Evolutionary conservation across 2,888 invertebrate genomes (phyloP), one percentile per base, ranked within the genome.

Genomic region (Cryptops parisi): DNA sequence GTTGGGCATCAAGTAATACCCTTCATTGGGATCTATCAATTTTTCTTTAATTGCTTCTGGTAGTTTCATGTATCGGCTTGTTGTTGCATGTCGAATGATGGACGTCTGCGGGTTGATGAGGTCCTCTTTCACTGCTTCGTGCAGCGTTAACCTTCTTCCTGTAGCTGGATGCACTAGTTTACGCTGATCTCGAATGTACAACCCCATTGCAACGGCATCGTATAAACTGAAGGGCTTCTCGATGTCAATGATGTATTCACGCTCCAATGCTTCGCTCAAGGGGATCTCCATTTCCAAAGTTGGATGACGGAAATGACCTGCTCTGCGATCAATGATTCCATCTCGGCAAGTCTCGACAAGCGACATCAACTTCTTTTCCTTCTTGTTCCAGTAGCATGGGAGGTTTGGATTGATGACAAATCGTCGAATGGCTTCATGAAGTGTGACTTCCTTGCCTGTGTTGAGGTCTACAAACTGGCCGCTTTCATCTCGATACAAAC

Each of bases 401-500:
- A 81, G 48, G 82, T 70, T 77, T 0, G 88, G 84, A 68, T 85
- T 84, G 50, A 90, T 79, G 3, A 85, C 75, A 57, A 82, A 84
- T 59, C 82, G 78, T 47, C 88, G 76, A 64, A 87, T 82, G 2
- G 87, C 81, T 70, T 89, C 88, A 61, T 88, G 83, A 40, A 89
- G 68, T 1, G 87, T 86, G 2, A 90, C 80, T 62, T 81, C 78
- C 56, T 82, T 77, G 45, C 82, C 82, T 2, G 81, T 84, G 55
- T 78, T 76, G 0, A 85, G 83, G 70, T 93, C 90, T 38, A 81
- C 76, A 49, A 93, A 78, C 72, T 85, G 86, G 12, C 88, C 86
- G 0, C 80, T 80, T 55, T 74, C 75, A 55, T 84, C 82, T 60
- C 88, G 84, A 64, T 88, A 88, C 0, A 88, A 71, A 1, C 89